These are phyloP conservation scores for Pyrochroa serraticornis DNA, from an alignment of 2,888 invertebrate species.

Conservation along the genomic window DNA sequence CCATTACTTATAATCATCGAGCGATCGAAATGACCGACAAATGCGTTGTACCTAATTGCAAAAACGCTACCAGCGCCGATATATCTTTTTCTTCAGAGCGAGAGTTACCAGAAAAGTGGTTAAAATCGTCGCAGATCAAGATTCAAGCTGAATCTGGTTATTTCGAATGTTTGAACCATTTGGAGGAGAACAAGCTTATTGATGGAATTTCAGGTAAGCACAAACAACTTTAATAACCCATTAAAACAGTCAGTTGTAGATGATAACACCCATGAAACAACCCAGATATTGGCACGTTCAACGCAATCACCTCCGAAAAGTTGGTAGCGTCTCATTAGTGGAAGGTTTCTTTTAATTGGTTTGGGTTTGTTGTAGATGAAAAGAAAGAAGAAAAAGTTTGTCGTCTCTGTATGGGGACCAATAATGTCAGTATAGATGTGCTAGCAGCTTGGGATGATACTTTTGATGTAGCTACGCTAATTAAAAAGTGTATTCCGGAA, in stretches of 20 bases:
- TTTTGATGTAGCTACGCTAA: constrained; percentile 33
- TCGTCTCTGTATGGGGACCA: constrained; percentile 30
- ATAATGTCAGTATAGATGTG: constrained; percentile 23
- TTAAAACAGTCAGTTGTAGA: background rate
- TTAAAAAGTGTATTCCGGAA: constrained; percentile 40
- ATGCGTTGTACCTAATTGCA: constrained; percentile 51
- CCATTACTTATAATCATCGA: constrained; percentile 33
- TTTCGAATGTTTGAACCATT: constrained; percentile 51
- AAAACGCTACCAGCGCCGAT: constrained; percentile 40
- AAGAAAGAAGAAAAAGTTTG: constrained; percentile 17
- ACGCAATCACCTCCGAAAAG: background rate
- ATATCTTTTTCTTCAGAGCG: constrained; percentile 47
- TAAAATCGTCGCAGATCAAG: constrained; percentile 42
- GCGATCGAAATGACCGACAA: constrained; percentile 10
- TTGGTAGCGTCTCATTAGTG: background rate
- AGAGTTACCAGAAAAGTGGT: constrained; percentile 43
- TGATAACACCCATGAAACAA: background rate
- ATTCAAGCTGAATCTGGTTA: constrained; percentile 32
- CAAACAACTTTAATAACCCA: background rate
- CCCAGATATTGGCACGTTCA: background rate
- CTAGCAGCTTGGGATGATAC: constrained; percentile 18
- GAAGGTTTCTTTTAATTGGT: no score
- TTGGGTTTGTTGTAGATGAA: background rate
- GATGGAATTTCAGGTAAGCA: constrained; percentile 9
- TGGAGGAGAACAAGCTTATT: constrained; percentile 34